Evolutionary conservation across 2,888 invertebrate genomes (phyloP).

Genomic region (Mellilla xanthometata): DNA sequence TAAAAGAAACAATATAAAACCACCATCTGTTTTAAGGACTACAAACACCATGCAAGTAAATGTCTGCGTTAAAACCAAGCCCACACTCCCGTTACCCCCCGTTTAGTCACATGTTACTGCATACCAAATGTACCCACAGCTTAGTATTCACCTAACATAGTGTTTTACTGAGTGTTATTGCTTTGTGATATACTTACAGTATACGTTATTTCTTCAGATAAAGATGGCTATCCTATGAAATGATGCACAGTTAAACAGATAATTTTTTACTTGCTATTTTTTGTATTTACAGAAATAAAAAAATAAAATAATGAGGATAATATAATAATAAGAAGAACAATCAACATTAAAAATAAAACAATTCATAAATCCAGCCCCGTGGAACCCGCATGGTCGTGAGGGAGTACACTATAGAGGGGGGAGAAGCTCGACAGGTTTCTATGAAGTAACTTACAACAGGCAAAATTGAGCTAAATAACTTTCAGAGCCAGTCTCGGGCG

Average conservation of each 20-base stretch:
- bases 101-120: conserved; percentile 56
- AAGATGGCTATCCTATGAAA: conserved; percentile 88
- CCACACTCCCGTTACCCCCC: conserved; percentile 33
- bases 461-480: conserved; percentile 24
- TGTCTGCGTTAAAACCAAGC: conserved; percentile 41
- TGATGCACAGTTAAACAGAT: conserved; percentile 90
- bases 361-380: conserved; percentile 28
- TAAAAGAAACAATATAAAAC: conserved; percentile 55
- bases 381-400: conserved; percentile 17
- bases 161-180: conserved; percentile 81
- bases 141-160: conserved; percentile 72
- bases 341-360: conserved; percentile 15
- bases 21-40: conserved; percentile 70
- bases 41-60: conserved; percentile 76
- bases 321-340: conserved; percentile 42
- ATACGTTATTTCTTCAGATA: conserved; percentile 82
- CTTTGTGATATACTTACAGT: conserved; percentile 82
- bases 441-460: conserved; percentile 19
- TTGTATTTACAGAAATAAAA: conserved; percentile 78
- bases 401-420: conserved; percentile 15
- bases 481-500: conserved; percentile 24
- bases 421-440: conserved; percentile 24
- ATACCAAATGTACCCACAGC: conserved; percentile 26
- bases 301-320: conserved; percentile 52
- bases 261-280: conserved; percentile 85